phyloP scores from a whole-genome alignment of 2,888 invertebrate species.

The Saturnia pavonia region DNA sequence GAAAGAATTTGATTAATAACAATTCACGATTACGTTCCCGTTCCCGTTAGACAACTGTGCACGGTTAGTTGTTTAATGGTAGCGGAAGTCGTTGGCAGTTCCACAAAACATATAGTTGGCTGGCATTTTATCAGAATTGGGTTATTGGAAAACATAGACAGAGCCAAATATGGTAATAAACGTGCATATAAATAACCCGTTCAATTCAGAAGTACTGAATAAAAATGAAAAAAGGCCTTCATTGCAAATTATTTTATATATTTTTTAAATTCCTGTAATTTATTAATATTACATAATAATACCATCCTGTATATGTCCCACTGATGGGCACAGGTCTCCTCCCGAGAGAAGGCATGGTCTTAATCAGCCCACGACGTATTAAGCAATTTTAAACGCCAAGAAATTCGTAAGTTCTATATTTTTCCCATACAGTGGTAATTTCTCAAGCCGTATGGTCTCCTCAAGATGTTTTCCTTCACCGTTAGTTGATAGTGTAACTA shows the following conservation, averaged over 20 bases:
- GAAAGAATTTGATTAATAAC: conserved; percentile 42
- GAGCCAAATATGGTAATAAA: conserved; percentile 59
- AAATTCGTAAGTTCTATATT: too few relatives aligned
- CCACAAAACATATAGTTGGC: conserved; percentile 47
- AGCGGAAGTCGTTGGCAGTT: neutral
- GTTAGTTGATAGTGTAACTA: too few relatives aligned
- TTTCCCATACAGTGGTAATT: too few relatives aligned
- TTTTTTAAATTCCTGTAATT: neutral
- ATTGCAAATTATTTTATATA: neutral
- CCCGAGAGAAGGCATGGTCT: too few relatives aligned
- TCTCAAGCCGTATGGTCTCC: too few relatives aligned
- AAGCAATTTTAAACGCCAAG: too few relatives aligned
- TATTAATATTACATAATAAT: neutral
- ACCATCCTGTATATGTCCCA: too few relatives aligned
- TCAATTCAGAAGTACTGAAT: conserved; percentile 26
- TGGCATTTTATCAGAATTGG: conserved; percentile 53
- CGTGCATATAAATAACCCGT: conserved; percentile 30
- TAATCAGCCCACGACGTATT: too few relatives aligned
- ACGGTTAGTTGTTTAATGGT: neutral
- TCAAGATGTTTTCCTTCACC: too few relatives aligned
- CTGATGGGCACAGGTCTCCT: too few relatives aligned
- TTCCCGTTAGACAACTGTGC: conserved; percentile 26
- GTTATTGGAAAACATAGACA: conserved; percentile 41
- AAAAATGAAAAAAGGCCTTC: conserved; percentile 9
- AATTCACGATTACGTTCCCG: conserved; percentile 32